Percentiles rank a stretch among this genome's conserved stretches.
phyloP scores from a whole-genome alignment of 1,140 invertebrate genomes.

The Drosophila parabipectinata region DNA sequence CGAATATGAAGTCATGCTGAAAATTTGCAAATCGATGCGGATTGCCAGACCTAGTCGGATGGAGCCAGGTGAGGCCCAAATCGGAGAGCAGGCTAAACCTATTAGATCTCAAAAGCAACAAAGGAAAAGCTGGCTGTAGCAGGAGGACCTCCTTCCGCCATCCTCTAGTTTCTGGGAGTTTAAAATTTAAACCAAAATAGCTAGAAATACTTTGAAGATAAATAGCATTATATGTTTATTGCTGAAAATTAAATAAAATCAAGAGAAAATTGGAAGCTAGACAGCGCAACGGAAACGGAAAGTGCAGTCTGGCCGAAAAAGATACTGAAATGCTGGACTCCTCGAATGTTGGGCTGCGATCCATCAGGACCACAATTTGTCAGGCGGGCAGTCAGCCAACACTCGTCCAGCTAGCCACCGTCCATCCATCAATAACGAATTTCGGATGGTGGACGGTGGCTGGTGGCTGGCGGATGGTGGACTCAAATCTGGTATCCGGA shows the following conservation, averaged over 20 bases:
- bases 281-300: constrained; percentile 17
- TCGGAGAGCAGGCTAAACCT: not conserved
- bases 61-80: not conserved
- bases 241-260: constrained; percentile 2
- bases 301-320: not conserved
- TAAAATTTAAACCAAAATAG: not conserved
- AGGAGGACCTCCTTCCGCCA: constrained; percentile 7
- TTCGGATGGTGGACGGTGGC: constrained; percentile 7
- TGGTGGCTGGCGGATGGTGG: constrained; percentile 3
- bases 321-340: not conserved
- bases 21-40: constrained; percentile 48
- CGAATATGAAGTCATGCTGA: constrained; percentile 25
- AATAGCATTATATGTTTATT: not conserved
- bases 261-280: constrained; percentile 2
- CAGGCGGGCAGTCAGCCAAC: constrained; percentile 52
- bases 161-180: not conserved
- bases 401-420: constrained; percentile 29
- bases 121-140: not conserved
- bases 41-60: not conserved
- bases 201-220: not conserved
- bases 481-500: not conserved
- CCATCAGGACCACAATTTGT: constrained; percentile 69
- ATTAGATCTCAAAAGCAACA: not conserved
- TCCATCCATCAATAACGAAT: constrained; percentile 62
- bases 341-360: constrained; percentile 25